Base-by-base conservation (phyloP, 2,113 vertebrate species). In the Heterotis niloticus region DNA sequence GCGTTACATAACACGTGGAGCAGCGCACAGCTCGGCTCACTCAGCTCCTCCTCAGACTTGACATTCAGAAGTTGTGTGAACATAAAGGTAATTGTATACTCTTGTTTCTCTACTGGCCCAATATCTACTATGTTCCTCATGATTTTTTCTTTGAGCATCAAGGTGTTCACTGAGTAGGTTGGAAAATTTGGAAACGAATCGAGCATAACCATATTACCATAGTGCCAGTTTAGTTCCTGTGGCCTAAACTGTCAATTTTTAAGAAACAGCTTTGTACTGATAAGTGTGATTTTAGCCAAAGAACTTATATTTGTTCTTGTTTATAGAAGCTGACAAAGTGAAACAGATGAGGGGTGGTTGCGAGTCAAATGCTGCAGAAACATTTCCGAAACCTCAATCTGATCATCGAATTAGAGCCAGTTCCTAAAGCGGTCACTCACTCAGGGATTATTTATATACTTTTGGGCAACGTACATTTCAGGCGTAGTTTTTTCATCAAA, bases 221-320 rank as follows among this genome's bases (percentile, higher is more conserved):
- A 64, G 18, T 34, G 59, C 57, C 67, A 70, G 65, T 57, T 75
- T 62, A 71, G 20, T 18, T 72, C 57, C 69, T 52, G 44, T 79
- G 73, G 11, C 56, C 67, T 70, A 60, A 68, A 34, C 18, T 24
- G 59, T 26, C 28, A 62, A 26, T 64, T 74, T 51, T 57, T 51
- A 56, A 74, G 54, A 10, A 57, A 74, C 57, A 57, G 12, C 20
- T 62, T 62, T 62, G 20, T 62, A 20, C 20, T 74, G 20, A 10
- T 28, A 57, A 56, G 10, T 10, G 10, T 18, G n/a, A 74, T 56
- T 23, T 54, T 74, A 74, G 57, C 24, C 0, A 23, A 52, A 72
- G 44, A 54, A 12, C 34, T 54, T 54, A 51, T 52, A 52, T 52
- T 72, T 72, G n/a, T 10, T 56, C 52, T 57, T 56, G 20, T 24